Evolutionary conservation across 2,113 vertebrate genomes (phyloP).

Genomic region (Plestiodon gilberti): DNA sequence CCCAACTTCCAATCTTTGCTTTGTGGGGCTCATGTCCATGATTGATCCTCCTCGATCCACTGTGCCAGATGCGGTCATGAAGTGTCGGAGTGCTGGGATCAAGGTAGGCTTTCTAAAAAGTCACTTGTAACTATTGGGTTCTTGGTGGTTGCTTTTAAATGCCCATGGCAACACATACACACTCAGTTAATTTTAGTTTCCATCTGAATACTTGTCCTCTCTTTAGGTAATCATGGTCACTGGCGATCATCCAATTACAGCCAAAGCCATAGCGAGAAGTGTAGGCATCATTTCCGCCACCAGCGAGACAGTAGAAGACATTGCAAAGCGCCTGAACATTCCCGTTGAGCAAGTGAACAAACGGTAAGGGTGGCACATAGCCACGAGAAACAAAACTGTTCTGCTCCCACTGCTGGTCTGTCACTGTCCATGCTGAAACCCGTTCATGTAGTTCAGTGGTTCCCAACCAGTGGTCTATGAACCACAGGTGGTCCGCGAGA

Average conservation of each 20-base stretch:
- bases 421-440: neutral
- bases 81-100: slow-evolving; percentile 84
- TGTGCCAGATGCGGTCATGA: slow-evolving; percentile 80
- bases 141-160: neutral
- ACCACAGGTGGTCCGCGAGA: too few relatives aligned
- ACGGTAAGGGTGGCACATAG: slow-evolving; percentile 57
- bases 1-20: slow-evolving; percentile 79
- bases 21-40: slow-evolving; percentile 83
- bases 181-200: neutral
- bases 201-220: slow-evolving; percentile 8
- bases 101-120: slow-evolving; percentile 68
- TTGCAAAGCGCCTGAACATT: slow-evolving; percentile 79
- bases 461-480: too few relatives aligned
- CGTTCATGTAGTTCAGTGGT: neutral
- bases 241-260: slow-evolving; percentile 83
- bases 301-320: slow-evolving; percentile 83
- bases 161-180: neutral
- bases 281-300: slow-evolving; percentile 84
- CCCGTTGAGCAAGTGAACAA: slow-evolving; percentile 78
- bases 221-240: slow-evolving; percentile 85
- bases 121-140: neutral
- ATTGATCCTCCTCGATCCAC: slow-evolving; percentile 84
- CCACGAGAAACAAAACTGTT: neutral
- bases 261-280: slow-evolving; percentile 83
- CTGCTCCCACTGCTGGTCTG: slow-evolving; percentile 14